Evolutionary conservation across 2,888 invertebrate species (phyloP).

Genomic region (Oxyscelio sp.): DNA sequence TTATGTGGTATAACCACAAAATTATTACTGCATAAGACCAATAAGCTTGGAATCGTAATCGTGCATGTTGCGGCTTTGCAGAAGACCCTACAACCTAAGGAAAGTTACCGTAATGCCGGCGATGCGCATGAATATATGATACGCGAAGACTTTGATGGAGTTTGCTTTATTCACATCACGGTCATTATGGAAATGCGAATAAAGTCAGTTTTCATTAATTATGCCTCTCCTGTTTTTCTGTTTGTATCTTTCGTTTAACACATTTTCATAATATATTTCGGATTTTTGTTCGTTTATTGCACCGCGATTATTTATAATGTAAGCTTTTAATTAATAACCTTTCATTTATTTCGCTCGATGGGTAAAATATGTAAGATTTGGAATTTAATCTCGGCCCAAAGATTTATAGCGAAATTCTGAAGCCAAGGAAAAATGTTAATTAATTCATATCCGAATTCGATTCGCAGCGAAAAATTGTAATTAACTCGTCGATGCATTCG

Average conservation of each 20-base stretch:
- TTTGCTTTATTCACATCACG: slow-evolving; percentile 58
- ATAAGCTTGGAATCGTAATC: slow-evolving; percentile 49
- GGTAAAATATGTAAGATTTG: slow-evolving; percentile 47
- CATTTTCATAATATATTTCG: slow-evolving; percentile 42
- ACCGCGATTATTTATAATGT: slow-evolving; percentile 35
- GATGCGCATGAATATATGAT: slow-evolving; percentile 71
- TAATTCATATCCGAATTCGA: slow-evolving; percentile 52
- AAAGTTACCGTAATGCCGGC: slow-evolving; percentile 58
- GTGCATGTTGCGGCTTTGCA: slow-evolving; percentile 54
- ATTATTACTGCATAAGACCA: slow-evolving; percentile 65
- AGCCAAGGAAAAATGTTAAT: slow-evolving; percentile 57
- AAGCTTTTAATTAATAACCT: slow-evolving; percentile 56
- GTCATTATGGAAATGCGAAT: slow-evolving; percentile 64
- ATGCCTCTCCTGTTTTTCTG: slow-evolving; percentile 52
- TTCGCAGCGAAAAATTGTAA: slow-evolving; percentile 54
- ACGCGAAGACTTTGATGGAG: slow-evolving; percentile 59
- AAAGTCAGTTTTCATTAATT: slow-evolving; percentile 67
- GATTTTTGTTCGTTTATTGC: slow-evolving; percentile 28
- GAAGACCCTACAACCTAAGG: slow-evolving; percentile 57
- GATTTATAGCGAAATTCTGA: slow-evolving; percentile 55
- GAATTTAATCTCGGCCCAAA: slow-evolving; percentile 34
- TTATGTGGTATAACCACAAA: slow-evolving; percentile 53
- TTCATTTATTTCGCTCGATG: slow-evolving; percentile 20
- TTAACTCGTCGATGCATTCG: slow-evolving; percentile 36
- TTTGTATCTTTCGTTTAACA: slow-evolving; percentile 43